Base-by-base conservation (phyloP, 2,888 invertebrate species). In the Mesodorylaimus sp. region DNA sequence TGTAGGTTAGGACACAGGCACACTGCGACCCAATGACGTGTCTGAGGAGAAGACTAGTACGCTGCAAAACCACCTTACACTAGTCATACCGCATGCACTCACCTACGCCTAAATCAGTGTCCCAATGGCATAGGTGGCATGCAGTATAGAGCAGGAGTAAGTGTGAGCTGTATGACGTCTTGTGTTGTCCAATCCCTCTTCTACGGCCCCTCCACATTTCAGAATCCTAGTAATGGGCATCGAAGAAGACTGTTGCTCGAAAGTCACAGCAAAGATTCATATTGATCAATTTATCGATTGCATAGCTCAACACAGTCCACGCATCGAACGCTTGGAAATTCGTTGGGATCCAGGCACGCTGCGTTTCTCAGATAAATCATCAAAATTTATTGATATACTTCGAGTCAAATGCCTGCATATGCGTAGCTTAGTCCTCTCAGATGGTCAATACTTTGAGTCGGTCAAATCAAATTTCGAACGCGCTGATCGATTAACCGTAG, bases 401-500 rank as follows among this genome's bases (percentile, higher is more conserved):
- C 79, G 97, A 43, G 85, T 97, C 41, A 87, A 87, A 64, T 95
- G 95, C 62, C 75, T 89, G 1, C 84, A 88, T 66, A 73, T 99
- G 46, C 80, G 81, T 58, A 89, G 91, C 61, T 77, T 97, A 55
- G 87, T 88, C 19, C 75, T 99, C 41, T 89, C 91, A 65, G 97
- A 99, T 68, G 97, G 97, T 1, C 83, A 95, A 52, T 99, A 99
- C 71, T 99, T 93, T 68, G 97, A 97, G 72, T 83, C 95, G 58
- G 93, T 93, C 32, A 91, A 95, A 69, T 95, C 95, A 0, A 99
- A 99, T 72, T 99, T 95, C 69, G 95, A 97, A 71, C 77, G 97
- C 61, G 95, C 97, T 1, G 97, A 95, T 70, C 77, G 97, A 57
- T 78, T 79, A 58, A 93, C 93, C 0, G 93, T 97, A 10, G 95